Evolutionary conservation across 2,888 invertebrate genomes (phyloP).

Genomic region (Fragum sueziense): DNA sequence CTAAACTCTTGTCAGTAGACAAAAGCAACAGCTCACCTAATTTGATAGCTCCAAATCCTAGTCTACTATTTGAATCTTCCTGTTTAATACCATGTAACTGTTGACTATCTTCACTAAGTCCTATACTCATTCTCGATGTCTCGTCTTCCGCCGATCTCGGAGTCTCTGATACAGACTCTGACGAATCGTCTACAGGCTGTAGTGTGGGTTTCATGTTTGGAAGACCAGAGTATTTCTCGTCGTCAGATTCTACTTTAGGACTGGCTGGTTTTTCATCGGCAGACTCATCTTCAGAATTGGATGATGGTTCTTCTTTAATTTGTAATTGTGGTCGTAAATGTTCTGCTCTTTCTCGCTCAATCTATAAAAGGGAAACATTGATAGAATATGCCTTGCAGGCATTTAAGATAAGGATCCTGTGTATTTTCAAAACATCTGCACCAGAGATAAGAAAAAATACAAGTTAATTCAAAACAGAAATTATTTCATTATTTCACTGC

Average conservation of each 20-base stretch:
- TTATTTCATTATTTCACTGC: too few species aligned
- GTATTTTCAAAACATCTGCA: not conserved
- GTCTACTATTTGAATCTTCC: slow-evolving; percentile 64
- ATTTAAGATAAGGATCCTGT: not conserved
- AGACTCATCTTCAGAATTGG: slow-evolving; percentile 53
- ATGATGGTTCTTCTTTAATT: slow-evolving; percentile 82
- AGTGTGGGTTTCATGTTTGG: slow-evolving; percentile 72
- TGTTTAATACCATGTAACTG: slow-evolving; percentile 65
- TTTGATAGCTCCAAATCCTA: slow-evolving; percentile 76
- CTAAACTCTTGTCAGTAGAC: too few species aligned
- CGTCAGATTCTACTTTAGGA: slow-evolving; percentile 51
- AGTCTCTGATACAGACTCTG: slow-evolving; percentile 56
- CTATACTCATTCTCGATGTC: slow-evolving; percentile 59
- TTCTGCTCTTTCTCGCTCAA: slow-evolving; percentile 90
- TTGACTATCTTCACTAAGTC: slow-evolving; percentile 62
- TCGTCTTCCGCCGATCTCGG: slow-evolving; percentile 64
- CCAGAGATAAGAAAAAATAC: too few species aligned
- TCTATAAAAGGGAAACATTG: slow-evolving; percentile 80
- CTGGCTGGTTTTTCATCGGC: slow-evolving; percentile 55
- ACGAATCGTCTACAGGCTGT: slow-evolving; percentile 60
- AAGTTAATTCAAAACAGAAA: too few species aligned
- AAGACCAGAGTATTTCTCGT: slow-evolving; percentile 50
- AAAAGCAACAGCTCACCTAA: slow-evolving; percentile 68
- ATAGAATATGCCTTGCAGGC: not conserved
- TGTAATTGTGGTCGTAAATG: slow-evolving; percentile 92